Conservation (phyloP, 1,140 invertebrate genomes). For the Orussus abietinus region DNA sequence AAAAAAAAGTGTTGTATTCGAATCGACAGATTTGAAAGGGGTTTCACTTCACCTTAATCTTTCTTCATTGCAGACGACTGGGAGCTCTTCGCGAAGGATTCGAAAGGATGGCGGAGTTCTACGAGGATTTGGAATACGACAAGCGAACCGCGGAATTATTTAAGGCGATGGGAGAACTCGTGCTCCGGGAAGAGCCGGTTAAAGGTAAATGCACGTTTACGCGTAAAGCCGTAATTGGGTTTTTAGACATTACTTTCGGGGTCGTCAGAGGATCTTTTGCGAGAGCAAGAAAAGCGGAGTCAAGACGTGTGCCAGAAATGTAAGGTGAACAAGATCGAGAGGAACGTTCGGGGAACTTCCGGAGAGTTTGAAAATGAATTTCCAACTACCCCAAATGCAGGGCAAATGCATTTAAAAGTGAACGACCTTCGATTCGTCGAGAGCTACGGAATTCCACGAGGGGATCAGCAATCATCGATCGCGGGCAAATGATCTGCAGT, state of each 20-base stretch:
- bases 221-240: neutral
- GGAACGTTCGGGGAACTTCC: constrained; percentile 14
- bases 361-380: neutral
- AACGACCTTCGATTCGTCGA: too few species aligned
- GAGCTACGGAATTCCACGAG: too few species aligned
- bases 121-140: constrained; percentile 8
- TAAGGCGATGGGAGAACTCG: constrained; percentile 15
- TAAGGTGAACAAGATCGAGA: constrained; percentile 17
- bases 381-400: constrained; percentile 2
- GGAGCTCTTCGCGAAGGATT: constrained; percentile 14
- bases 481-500: constrained; percentile 5
- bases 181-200: constrained; percentile 14
- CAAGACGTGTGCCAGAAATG: constrained; percentile 21
- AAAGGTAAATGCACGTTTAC: constrained; percentile 9
- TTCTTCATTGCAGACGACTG: constrained; percentile 17
- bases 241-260: neutral
- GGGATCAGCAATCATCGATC: constrained; percentile 1
- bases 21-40: too few species aligned
- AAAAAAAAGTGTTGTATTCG: too few species aligned
- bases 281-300: constrained; percentile 1
- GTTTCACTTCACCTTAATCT: too few species aligned
- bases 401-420: too few species aligned
- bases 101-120: constrained; percentile 14
- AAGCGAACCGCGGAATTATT: constrained; percentile 15
- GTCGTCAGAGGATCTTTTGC: constrained; percentile 2